Evolutionary conservation across 2,113 vertebrate genomes (phyloP).

Genomic region (Pao palembangensis): DNA sequence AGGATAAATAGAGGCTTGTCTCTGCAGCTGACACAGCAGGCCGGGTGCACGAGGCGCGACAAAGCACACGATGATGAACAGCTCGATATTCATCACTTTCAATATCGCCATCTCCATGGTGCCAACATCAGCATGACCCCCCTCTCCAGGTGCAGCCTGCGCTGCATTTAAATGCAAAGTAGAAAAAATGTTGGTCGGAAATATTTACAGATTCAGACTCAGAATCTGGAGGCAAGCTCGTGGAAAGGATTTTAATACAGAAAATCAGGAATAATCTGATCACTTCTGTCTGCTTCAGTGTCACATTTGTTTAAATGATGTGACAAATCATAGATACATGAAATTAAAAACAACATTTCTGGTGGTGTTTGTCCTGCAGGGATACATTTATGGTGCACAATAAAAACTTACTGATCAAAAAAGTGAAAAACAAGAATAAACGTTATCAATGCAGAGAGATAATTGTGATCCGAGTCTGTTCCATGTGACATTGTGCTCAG

Average conservation of each 20-base stretch:
- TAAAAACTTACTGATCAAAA: too few species aligned
- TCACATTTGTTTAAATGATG: too few species aligned
- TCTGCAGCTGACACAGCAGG: slow-evolving; percentile 1
- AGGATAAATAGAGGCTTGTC: background rate
- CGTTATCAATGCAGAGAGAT: too few species aligned
- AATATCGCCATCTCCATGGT: slow-evolving; percentile 1
- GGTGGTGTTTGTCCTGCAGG: too few species aligned
- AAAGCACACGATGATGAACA: background rate
- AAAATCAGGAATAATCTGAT: too few species aligned
- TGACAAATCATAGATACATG: too few species aligned
- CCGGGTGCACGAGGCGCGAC: background rate
- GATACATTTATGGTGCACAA: too few species aligned
- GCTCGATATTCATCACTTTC: slow-evolving; percentile 10
- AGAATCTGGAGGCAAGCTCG: background rate
- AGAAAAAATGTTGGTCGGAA: slow-evolving; percentile 32
- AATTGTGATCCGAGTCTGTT: background rate
- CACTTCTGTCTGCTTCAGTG: too few species aligned
- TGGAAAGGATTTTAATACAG: too few species aligned
- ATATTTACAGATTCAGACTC: slow-evolving; percentile 28
- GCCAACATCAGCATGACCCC: slow-evolving; percentile 23
- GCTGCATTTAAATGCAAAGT: slow-evolving; percentile 39
- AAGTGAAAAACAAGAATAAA: too few species aligned
- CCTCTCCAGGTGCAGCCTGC: slow-evolving; percentile 16
- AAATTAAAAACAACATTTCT: too few species aligned
- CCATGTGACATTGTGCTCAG: background rate